Conservation (phyloP, 2,113 vertebrate species). For the Hippocampus zosterae region DNA sequence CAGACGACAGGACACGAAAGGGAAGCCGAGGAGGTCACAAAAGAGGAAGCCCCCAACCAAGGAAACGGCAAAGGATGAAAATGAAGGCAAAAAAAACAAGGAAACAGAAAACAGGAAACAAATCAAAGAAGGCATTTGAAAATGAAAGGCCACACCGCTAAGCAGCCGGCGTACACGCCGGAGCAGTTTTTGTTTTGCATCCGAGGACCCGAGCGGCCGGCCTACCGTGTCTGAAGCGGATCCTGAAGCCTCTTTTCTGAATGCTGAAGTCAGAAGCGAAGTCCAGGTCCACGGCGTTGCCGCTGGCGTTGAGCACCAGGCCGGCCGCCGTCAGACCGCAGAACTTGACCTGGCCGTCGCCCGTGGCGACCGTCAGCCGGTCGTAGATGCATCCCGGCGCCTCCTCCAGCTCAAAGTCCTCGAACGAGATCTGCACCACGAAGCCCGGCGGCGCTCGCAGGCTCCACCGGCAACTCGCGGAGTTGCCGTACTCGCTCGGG, state of each 20-base stretch:
- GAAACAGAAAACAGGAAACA: background rate
- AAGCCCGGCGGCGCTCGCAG: constrained; percentile 86
- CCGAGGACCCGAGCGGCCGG: background rate
- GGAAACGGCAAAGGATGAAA: background rate
- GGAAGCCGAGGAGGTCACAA: too few relatives aligned
- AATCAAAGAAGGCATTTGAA: background rate
- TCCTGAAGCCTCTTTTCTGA: constrained; percentile 90
- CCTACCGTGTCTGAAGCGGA: constrained; percentile 64
- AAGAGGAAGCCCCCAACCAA: background rate
- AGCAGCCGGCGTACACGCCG: too few relatives aligned
- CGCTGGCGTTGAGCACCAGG: constrained; percentile 88
- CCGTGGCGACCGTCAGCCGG: constrained; percentile 79
- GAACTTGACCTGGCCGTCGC: constrained; percentile 76
- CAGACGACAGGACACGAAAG: too few relatives aligned
- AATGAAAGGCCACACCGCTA: too few relatives aligned
- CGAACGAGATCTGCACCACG: constrained; percentile 89
- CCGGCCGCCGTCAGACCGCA: constrained; percentile 91
- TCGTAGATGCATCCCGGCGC: constrained; percentile 91
- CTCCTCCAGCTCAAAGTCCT: constrained; percentile 95
- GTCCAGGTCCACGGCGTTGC: constrained; percentile 84
- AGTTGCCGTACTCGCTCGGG: constrained; percentile 84
- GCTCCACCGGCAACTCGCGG: constrained; percentile 82
- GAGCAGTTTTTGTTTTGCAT: too few relatives aligned
- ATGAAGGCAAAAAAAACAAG: background rate
- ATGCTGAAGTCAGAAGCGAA: constrained; percentile 95